Evolutionary conservation across 2,888 invertebrate species (phyloP).

Genomic region (Ochropacha duplaris): DNA sequence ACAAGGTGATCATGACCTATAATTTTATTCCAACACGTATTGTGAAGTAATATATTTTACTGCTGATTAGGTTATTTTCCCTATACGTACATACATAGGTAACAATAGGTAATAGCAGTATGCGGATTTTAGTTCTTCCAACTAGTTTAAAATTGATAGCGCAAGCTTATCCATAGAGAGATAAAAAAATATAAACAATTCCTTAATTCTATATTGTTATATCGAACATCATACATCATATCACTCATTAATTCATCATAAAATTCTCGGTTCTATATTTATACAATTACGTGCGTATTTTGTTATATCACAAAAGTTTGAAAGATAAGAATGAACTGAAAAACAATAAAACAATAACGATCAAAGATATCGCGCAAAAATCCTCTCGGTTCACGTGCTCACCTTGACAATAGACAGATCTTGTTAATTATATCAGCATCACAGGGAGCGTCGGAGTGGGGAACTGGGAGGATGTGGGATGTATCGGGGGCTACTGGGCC

Average conservation of each 20-base stretch:
- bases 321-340: background rate
- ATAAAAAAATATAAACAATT: too few species aligned
- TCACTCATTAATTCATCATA: too few species aligned
- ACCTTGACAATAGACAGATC: constrained; percentile 49
- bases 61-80: background rate
- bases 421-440: constrained; percentile 72
- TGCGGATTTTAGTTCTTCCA: too few species aligned
- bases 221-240: too few species aligned
- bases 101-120: too few species aligned
- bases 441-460: constrained; percentile 28
- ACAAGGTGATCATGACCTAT: background rate
- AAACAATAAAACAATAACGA: background rate
- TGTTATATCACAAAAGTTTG: background rate
- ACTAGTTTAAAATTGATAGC: too few species aligned
- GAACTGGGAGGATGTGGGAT: constrained; percentile 21
- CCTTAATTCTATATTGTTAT: too few species aligned
- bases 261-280: too few species aligned
- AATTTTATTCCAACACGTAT: background rate
- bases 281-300: too few species aligned
- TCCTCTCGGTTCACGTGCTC: constrained; percentile 19
- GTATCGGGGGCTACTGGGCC: constrained; percentile 27
- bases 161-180: too few species aligned
- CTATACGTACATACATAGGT: too few species aligned
- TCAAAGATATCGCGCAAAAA: background rate
- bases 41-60: background rate